These are phyloP conservation scores for Plutella xylostella DNA, from an alignment of 2,888 invertebrate species.

Conservation along the genomic window DNA sequence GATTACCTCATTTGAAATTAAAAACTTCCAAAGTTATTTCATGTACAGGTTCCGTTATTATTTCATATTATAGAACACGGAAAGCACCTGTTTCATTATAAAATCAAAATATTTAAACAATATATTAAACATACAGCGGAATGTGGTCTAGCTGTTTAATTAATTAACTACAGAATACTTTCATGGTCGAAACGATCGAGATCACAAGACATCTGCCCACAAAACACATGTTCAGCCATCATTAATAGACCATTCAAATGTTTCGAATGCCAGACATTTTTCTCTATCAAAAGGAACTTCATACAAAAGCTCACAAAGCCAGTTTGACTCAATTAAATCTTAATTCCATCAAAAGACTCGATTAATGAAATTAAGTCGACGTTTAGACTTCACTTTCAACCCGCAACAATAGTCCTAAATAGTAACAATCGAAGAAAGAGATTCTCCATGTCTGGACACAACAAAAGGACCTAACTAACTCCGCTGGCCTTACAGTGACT, in stretches of 20 bases:
- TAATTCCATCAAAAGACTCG: constrained; percentile 65
- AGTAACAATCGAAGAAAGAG: constrained; percentile 66
- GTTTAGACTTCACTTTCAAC: constrained; percentile 61
- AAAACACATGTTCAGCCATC: constrained; percentile 44
- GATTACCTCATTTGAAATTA: too few relatives aligned
- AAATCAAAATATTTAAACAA: too few relatives aligned
- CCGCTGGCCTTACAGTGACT: constrained; percentile 55
- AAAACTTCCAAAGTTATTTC: too few relatives aligned
- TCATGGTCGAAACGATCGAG: neutral
- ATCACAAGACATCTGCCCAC: constrained; percentile 11
- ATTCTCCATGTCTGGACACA: constrained; percentile 44
- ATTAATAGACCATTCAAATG: constrained; percentile 50
- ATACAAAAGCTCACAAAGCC: constrained; percentile 41
- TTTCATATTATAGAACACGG: too few relatives aligned
- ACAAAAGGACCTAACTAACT: constrained; percentile 66
- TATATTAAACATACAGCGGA: too few relatives aligned
- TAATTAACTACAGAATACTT: neutral
- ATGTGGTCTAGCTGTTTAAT: too few relatives aligned
- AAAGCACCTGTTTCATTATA: too few relatives aligned
- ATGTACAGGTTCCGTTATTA: too few relatives aligned
- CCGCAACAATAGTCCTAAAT: constrained; percentile 56
- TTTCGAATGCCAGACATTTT: constrained; percentile 49
- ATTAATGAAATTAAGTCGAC: constrained; percentile 70
- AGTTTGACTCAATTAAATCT: constrained; percentile 66
- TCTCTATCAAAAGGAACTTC: constrained; percentile 29